Conservation (phyloP, 64 coral and sea anemone species). For the Porites lutea region DNA sequence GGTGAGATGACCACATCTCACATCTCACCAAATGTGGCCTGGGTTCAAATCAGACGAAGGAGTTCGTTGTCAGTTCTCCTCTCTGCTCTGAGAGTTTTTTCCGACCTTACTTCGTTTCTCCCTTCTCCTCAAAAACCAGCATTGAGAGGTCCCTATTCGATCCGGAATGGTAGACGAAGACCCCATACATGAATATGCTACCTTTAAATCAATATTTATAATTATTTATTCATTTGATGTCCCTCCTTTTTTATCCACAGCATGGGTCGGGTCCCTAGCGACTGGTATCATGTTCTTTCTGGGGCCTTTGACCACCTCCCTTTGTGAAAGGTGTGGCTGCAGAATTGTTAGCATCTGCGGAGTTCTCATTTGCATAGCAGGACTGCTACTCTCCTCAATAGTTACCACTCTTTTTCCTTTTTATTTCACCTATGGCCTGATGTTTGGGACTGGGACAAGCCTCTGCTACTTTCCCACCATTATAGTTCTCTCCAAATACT, state of each 20-base stretch:
- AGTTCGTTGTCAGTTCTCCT: no score
- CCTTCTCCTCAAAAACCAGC: no score
- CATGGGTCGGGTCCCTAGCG: conserved; percentile 92
- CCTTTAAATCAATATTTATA: no score
- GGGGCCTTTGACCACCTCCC: conserved; percentile 85
- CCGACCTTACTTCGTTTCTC: no score
- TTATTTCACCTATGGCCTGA: conserved; percentile 94
- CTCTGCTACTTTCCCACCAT: conserved; percentile 95
- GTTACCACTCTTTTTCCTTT: conserved; percentile 74
- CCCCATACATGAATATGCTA: no score
- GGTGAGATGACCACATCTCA: no score
- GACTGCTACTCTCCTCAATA: conserved; percentile 81
- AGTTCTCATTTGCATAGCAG: conserved; percentile 79
- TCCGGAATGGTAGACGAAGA: no score
- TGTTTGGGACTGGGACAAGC: conserved; percentile 95
- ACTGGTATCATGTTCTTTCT: conserved; percentile 98
- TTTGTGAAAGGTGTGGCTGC: conserved; percentile 90
- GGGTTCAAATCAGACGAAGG: no score
- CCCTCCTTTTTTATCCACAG: not conserved
- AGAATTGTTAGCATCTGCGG: conserved; percentile 89
- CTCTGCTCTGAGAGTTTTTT: no score
- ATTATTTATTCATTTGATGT: no score
- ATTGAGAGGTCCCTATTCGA: no score
- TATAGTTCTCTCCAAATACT: conserved; percentile 93
- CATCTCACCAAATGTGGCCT: no score